Percentiles rank a stretch among this genome's conserved stretches.
Evolutionary conservation across 2,888 invertebrate genomes (phyloP).

Genomic region (Lamellibrachia satsuma): DNA sequence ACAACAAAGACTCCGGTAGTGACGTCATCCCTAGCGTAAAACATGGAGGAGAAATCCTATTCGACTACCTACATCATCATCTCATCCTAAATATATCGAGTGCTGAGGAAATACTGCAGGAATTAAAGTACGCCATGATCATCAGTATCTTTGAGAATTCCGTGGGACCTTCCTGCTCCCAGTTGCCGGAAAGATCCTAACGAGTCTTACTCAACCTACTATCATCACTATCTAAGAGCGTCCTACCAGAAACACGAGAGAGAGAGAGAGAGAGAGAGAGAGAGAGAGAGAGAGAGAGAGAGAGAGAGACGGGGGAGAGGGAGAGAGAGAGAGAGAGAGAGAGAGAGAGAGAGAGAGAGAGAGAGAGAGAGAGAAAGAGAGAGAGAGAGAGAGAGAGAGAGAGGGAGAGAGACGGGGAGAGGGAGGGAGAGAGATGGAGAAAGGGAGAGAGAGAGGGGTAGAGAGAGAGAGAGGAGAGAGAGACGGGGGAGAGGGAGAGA

Average conservation of each 20-base stretch:
- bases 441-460: not conserved
- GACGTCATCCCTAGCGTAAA: too few species aligned
- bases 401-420: not conserved
- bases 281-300: slow-evolving; percentile 18
- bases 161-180: too few species aligned
- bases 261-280: slow-evolving; percentile 23
- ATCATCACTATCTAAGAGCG: not conserved
- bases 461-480: not conserved
- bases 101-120: too few species aligned
- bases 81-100: too few species aligned
- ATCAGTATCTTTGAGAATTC: not conserved
- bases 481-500: not conserved
- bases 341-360: slow-evolving; percentile 24
- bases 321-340: slow-evolving; percentile 26
- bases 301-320: slow-evolving; percentile 23
- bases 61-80: too few species aligned
- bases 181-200: too few species aligned
- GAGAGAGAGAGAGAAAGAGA: not conserved
- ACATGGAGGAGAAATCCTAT: too few species aligned
- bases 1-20: too few species aligned
- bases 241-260: not conserved
- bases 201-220: not conserved
- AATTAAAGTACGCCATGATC: not conserved
- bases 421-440: slow-evolving; percentile 23
- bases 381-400: too few species aligned